Evolutionary conservation across 2,797 vertebrate species (phyloP).

Genomic region (Natrix natrix): DNA sequence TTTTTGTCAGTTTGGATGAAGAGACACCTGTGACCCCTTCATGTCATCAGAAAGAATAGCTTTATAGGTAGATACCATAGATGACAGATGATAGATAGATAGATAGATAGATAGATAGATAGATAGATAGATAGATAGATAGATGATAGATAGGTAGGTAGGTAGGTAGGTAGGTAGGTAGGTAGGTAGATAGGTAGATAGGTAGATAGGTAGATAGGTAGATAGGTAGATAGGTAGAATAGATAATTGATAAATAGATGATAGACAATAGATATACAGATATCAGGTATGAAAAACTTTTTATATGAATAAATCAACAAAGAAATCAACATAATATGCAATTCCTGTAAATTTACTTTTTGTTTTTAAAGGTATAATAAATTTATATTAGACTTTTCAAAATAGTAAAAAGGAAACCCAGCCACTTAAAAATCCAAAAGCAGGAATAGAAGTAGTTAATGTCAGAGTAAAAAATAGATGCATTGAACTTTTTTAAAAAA

Average conservation of each 20-base stretch:
- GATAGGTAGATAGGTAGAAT: background rate
- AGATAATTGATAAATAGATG: too few species aligned
- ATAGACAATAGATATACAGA: background rate
- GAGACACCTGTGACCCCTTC: background rate
- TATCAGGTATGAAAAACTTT: background rate
- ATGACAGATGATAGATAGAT: too few species aligned
- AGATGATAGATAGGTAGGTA: background rate
- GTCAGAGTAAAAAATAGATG: background rate
- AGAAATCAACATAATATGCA: background rate
- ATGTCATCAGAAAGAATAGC: background rate
- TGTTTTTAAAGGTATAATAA: background rate
- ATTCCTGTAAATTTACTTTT: background rate
- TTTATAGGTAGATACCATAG: background rate
- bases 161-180: too few species aligned
- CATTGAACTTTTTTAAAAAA: background rate
- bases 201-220: too few species aligned
- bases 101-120: too few species aligned
- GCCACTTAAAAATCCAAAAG: background rate
- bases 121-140: too few species aligned
- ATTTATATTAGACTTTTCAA: background rate
- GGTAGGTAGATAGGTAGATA: too few species aligned
- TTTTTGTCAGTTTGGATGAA: background rate
- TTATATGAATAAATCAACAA: background rate
- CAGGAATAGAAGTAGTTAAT: background rate
- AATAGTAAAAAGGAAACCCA: background rate